Conservation (phyloP, 2,113 vertebrate species). For the Sisor rabdophorus region DNA sequence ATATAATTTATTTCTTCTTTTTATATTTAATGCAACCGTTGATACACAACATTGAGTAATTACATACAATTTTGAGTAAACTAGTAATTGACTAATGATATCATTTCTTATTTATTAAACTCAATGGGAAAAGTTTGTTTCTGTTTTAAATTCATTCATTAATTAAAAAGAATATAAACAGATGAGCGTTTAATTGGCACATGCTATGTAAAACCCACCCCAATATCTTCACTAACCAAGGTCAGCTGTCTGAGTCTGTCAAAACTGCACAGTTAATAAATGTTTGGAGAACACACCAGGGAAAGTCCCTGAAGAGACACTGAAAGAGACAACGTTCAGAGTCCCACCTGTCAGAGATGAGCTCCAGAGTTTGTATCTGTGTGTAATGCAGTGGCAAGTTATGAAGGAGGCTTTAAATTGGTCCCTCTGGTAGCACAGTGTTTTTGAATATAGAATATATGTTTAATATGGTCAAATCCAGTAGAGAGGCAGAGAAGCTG, state of each 20-base stretch:
- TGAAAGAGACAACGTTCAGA: conserved; percentile 45
- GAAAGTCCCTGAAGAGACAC: conserved; percentile 43
- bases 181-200: conserved; percentile 16
- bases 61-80: too few species aligned
- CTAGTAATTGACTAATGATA: too few species aligned
- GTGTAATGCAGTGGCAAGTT: conserved; percentile 28
- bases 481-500: conserved; percentile 16
- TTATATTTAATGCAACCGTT: neutral
- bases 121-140: conserved; percentile 16
- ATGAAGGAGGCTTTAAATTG: conserved; percentile 46
- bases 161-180: conserved; percentile 36
- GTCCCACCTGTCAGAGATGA: conserved; percentile 51
- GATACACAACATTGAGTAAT: neutral
- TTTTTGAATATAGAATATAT: conserved; percentile 41
- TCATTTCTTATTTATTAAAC: neutral
- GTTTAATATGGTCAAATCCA: conserved; percentile 13
- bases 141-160: neutral
- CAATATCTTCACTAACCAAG: conserved; percentile 36
- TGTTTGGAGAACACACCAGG: conserved; percentile 40
- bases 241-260: conserved; percentile 41
- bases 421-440: conserved; percentile 42
- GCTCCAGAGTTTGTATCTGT: conserved; percentile 30
- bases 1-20: neutral
- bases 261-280: conserved; percentile 28
- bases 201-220: conserved; percentile 15